phyloP scores from a whole-genome alignment of 2,113 vertebrate species.

The Leptobrachium leishanense region DNA sequence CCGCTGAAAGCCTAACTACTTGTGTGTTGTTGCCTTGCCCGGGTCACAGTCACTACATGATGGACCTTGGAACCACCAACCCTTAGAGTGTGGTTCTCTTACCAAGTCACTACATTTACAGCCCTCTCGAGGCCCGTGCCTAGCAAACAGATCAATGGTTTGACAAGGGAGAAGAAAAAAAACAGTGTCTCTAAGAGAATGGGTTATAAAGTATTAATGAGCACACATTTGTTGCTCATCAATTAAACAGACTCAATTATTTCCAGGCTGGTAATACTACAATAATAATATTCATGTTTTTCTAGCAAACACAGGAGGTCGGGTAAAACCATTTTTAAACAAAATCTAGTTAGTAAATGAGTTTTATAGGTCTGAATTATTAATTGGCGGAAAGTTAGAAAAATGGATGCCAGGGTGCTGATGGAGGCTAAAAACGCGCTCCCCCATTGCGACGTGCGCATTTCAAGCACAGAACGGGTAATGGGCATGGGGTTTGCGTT shows the following conservation, averaged over 20 bases:
- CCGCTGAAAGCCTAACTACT: too few relatives aligned
- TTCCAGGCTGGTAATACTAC: constrained; percentile 12
- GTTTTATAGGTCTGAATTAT: constrained; percentile 1
- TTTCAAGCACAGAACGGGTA: too few relatives aligned
- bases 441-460: too few relatives aligned
- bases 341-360: neutral
- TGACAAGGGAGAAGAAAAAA: constrained; percentile 4
- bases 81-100: too few relatives aligned
- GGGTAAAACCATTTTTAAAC: neutral
- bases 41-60: too few relatives aligned
- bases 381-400: neutral
- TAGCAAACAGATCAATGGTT: neutral
- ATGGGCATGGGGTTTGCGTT: too few relatives aligned
- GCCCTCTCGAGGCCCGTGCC: too few relatives aligned
- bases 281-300: constrained; percentile 25
- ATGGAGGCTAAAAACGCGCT: too few relatives aligned
- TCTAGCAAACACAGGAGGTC: neutral
- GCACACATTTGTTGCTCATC: constrained; percentile 22
- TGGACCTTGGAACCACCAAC: too few relatives aligned
- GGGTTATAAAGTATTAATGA: constrained; percentile 30
- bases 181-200: constrained; percentile 3
- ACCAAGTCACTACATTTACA: too few relatives aligned
- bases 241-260: constrained; percentile 36
- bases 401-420: too few relatives aligned
- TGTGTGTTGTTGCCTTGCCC: too few relatives aligned